Evolutionary conservation across 2,113 vertebrate species (phyloP).

Genomic region (Thinocorus orbignyianus): DNA sequence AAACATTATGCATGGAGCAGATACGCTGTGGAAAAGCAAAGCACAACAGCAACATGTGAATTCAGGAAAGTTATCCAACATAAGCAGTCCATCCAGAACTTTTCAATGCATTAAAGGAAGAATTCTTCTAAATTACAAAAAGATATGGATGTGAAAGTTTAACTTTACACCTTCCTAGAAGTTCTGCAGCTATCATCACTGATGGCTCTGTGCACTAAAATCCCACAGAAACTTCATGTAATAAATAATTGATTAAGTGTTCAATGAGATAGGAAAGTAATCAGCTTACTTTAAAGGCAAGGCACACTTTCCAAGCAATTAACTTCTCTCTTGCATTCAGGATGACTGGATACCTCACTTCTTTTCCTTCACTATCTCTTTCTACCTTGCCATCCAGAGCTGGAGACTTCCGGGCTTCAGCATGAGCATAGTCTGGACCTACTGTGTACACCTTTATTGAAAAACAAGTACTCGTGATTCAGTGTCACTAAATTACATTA

Average conservation of each 20-base stretch:
- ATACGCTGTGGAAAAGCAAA: background rate
- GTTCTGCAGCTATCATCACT: background rate
- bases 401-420: slow-evolving; percentile 90
- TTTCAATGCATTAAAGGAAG: background rate
- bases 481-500: background rate
- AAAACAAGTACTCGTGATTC: background rate
- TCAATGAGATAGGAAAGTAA: slow-evolving; percentile 3
- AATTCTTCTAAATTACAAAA: background rate
- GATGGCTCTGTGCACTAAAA: background rate
- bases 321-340: slow-evolving; percentile 90
- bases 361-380: slow-evolving; percentile 89
- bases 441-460: slow-evolving; percentile 86
- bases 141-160: background rate
- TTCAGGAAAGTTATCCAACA: background rate
- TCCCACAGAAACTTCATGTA: background rate
- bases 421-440: slow-evolving; percentile 90
- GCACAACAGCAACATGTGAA: background rate
- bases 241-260: slow-evolving; percentile 1
- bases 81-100: background rate
- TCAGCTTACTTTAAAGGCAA: slow-evolving; percentile 87
- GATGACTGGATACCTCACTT: slow-evolving; percentile 90
- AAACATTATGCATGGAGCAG: background rate
- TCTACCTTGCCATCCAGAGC: slow-evolving; percentile 91
- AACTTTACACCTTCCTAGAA: background rate
- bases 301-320: slow-evolving; percentile 92